Evolutionary conservation across 2,888 invertebrate species (phyloP).

Genomic region (Phalera bucephala): DNA sequence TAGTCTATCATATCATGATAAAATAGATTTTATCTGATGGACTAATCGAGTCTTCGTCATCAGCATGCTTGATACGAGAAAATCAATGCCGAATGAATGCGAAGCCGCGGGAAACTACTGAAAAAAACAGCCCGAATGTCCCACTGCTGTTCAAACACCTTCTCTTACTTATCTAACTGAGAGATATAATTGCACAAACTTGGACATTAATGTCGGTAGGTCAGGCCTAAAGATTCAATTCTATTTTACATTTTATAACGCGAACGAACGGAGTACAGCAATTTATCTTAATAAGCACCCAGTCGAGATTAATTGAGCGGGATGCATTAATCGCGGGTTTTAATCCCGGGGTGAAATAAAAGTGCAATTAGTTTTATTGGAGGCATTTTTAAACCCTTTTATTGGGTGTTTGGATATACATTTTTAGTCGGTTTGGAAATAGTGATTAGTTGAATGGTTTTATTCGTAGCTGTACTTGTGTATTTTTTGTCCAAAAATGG

Average conservation of each 20-base stretch:
- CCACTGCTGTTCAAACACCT: too few relatives aligned
- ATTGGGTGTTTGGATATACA: neutral
- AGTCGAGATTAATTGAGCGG: constrained; percentile 32
- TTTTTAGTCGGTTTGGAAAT: neutral
- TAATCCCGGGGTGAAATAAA: constrained; percentile 31
- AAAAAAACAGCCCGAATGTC: too few relatives aligned
- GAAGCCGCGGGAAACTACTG: too few relatives aligned
- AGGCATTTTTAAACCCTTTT: constrained; percentile 8
- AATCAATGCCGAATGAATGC: too few relatives aligned
- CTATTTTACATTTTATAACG: neutral
- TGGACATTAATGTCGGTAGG: neutral
- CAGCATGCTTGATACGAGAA: too few relatives aligned
- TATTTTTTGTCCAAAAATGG: too few relatives aligned
- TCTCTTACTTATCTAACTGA: too few relatives aligned
- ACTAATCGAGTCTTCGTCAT: too few relatives aligned
- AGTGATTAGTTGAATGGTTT: neutral
- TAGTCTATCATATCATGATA: too few relatives aligned
- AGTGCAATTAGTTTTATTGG: constrained; percentile 15
- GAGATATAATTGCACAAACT: too few relatives aligned
- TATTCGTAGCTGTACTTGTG: too few relatives aligned
- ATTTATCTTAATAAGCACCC: constrained; percentile 35
- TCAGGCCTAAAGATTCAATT: neutral
- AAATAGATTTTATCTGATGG: too few relatives aligned
- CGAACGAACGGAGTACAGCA: constrained; percentile 6
- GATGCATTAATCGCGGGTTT: constrained; percentile 31